Evolutionary conservation across 37 sponge, comb jelly and placozoan genomes (phyloP).

Genomic region (Aphrocallistes beatrix): DNA sequence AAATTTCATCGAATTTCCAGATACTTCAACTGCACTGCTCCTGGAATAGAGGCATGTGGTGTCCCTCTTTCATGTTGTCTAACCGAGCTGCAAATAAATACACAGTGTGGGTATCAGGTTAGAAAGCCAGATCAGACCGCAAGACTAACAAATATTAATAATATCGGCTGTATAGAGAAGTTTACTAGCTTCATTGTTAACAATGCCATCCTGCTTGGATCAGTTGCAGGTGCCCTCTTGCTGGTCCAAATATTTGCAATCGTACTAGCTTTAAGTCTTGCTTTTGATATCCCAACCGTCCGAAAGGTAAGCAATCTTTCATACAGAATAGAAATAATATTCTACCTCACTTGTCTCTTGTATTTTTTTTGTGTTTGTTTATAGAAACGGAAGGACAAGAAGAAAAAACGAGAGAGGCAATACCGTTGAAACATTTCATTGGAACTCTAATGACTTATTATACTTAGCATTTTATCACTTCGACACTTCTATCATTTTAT

Average conservation of each 20-base stretch:
- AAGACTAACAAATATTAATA: background rate
- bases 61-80: background rate
- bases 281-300: background rate
- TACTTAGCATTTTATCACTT: no score
- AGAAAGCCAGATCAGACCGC: background rate
- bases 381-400: no score
- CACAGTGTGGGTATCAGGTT: background rate
- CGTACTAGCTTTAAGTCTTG: background rate
- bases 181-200: background rate
- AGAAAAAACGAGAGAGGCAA: no score
- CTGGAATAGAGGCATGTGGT: background rate
- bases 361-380: no score
- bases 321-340: no score
- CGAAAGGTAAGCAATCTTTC: constrained; percentile 7
- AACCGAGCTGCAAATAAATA: background rate
- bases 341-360: no score
- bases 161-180: background rate
- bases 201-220: background rate
- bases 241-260: background rate
- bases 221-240: background rate
- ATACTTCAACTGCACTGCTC: constrained; percentile 8
- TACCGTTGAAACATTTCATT: no score
- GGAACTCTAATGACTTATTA: no score
- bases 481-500: no score
- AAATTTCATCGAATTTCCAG: background rate